phyloP scores from a whole-genome alignment of 2,888 invertebrate genomes.

The Machimus rusticus region DNA sequence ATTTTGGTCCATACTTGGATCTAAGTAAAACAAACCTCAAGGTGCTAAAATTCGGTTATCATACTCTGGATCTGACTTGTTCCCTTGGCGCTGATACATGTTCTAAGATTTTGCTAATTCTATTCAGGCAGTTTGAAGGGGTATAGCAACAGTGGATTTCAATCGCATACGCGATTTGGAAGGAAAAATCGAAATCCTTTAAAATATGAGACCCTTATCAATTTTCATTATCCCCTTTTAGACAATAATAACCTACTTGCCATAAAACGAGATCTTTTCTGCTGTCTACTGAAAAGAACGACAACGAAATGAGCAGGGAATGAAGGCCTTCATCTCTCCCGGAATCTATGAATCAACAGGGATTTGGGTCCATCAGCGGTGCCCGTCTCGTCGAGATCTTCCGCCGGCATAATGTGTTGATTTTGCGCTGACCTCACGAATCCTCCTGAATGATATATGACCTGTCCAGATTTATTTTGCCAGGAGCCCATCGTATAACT shows the following conservation, averaged over 20 bases:
- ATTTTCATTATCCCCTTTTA: not conserved
- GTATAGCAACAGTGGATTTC: not conserved
- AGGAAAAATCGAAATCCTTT: not conserved
- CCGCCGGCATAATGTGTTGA: not conserved
- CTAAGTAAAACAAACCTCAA: too few species aligned
- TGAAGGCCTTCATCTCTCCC: not conserved
- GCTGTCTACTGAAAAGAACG: not conserved
- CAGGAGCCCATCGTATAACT: not conserved
- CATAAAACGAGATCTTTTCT: not conserved
- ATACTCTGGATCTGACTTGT: too few species aligned
- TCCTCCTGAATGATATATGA: not conserved
- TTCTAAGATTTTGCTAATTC: too few species aligned
- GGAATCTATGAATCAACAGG: not conserved
- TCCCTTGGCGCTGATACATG: too few species aligned
- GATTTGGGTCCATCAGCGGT: not conserved
- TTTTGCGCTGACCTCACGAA: not conserved
- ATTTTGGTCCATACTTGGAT: too few species aligned
- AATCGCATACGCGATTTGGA: not conserved
- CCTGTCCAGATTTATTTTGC: not conserved
- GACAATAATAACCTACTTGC: not conserved
- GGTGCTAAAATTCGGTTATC: too few species aligned
- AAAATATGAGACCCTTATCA: not conserved
- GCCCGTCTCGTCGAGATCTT: not conserved
- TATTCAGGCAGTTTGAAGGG: not conserved
- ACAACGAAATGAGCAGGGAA: not conserved